Conservation (phyloP, 2,797 vertebrate species). For the Vultur gryphus region DNA sequence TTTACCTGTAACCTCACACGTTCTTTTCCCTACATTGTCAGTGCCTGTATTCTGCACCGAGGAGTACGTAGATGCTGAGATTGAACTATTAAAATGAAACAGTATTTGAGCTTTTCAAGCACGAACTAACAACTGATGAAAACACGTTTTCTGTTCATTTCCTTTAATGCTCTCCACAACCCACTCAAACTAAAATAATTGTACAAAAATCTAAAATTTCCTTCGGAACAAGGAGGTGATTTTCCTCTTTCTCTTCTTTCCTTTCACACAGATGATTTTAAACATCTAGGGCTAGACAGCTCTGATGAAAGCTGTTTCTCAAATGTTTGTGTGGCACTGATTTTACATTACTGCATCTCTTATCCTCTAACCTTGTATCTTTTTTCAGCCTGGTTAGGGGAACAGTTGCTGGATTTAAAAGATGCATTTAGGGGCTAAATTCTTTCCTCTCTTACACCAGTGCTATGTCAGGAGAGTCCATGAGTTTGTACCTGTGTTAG, state of each 20-base stretch:
- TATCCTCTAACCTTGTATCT: background rate
- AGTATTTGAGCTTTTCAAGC: constrained; percentile 34
- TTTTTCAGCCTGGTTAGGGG: background rate
- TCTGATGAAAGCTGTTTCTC: constrained; percentile 11
- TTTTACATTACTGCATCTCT: background rate
- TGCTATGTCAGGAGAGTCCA: background rate
- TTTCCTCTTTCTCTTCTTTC: constrained; percentile 9
- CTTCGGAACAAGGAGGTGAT: constrained; percentile 1
- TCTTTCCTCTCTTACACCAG: background rate
- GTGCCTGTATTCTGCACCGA: background rate
- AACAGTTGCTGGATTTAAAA: background rate
- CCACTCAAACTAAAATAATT: constrained; percentile 43
- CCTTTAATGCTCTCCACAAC: constrained; percentile 9
- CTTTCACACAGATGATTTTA: constrained; percentile 5
- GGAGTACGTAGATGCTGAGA: background rate
- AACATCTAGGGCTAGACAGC: background rate
- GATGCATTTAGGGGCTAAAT: background rate
- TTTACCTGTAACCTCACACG: background rate
- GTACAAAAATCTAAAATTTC: constrained; percentile 12
- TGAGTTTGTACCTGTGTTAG: background rate
- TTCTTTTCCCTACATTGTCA: background rate
- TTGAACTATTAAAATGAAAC: constrained; percentile 5
- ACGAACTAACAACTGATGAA: constrained; percentile 15
- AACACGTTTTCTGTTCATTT: constrained; percentile 38
- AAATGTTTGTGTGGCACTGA: background rate